Evolutionary conservation across 1,140 invertebrate genomes (phyloP).

Genomic region (Microplitis mediator): DNA sequence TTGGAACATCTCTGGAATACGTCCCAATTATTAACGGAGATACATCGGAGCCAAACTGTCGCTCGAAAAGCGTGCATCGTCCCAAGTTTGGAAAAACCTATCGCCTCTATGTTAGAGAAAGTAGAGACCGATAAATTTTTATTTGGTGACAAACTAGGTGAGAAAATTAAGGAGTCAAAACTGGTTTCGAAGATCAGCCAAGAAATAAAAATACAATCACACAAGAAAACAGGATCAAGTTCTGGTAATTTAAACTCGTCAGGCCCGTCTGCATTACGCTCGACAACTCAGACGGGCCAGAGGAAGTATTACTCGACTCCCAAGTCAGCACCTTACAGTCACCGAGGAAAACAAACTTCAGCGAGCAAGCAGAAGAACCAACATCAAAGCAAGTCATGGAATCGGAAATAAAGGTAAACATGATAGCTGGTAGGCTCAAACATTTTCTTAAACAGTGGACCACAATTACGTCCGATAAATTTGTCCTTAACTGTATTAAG

Average conservation of each 20-base stretch:
- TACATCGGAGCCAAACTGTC: background rate
- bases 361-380: no score
- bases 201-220: background rate
- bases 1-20: no score
- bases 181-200: background rate
- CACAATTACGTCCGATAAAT: background rate
- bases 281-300: background rate
- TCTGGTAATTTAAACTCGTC: background rate
- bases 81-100: background rate
- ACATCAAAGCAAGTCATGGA: no score
- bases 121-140: background rate
- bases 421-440: background rate
- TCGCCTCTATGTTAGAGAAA: background rate
- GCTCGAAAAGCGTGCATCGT: background rate
- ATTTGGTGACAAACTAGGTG: background rate
- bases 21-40: background rate
- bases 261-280: background rate
- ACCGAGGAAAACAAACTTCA: no score
- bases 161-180: background rate
- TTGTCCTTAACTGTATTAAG: conserved; percentile 6
- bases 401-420: background rate
- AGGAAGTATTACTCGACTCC: background rate
- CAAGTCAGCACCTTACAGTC: background rate
- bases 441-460: background rate
- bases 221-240: background rate